Percentiles rank a stretch among this genome's conserved stretches.
Conservation (phyloP, 2,113 vertebrate species). For the Stegostoma tigrinum region DNA sequence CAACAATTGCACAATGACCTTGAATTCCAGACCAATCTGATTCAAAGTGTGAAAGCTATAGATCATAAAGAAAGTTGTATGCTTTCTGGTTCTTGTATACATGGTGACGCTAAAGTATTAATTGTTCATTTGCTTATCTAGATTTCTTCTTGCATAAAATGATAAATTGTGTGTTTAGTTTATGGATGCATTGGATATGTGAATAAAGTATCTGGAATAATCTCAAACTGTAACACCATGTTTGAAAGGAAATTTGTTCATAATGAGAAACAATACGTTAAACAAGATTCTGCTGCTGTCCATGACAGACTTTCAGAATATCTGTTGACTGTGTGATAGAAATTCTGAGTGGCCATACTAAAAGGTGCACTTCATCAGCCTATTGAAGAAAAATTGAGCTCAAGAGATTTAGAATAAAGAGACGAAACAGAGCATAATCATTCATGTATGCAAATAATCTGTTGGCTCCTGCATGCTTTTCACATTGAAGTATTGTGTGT, state of each 20-base stretch:
- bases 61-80: background rate
- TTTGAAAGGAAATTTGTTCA: background rate
- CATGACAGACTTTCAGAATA: background rate
- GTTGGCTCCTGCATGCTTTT: background rate
- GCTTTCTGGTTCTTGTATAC: background rate
- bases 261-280: background rate
- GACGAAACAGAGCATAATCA: background rate
- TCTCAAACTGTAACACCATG: background rate
- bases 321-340: background rate
- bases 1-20: background rate
- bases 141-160: background rate
- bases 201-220: background rate
- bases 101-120: background rate
- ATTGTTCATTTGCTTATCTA: background rate
- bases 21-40: background rate
- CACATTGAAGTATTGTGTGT: background rate
- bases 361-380: constrained; percentile 24
- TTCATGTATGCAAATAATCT: constrained; percentile 14
- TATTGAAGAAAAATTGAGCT: background rate
- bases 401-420: constrained; percentile 5
- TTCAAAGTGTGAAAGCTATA: background rate
- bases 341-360: background rate
- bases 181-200: background rate
- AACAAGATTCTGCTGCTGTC: background rate
- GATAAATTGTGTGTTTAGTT: background rate